phyloP scores from a whole-genome alignment of 1,140 invertebrate genomes.

The Ladona fulva region DNA sequence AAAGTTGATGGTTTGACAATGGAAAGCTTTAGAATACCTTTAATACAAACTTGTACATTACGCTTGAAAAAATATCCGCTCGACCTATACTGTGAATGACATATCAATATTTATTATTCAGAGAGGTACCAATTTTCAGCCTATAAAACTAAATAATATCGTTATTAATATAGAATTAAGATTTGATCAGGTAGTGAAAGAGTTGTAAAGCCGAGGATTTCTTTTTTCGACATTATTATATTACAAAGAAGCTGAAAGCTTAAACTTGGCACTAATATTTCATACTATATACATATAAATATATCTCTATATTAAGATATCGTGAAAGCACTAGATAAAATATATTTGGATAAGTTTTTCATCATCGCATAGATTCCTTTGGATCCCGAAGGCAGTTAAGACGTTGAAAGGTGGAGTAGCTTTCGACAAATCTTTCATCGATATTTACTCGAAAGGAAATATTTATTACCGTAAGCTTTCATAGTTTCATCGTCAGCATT shows the following conservation, averaged over 20 bases:
- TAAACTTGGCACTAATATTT: conserved; percentile 7
- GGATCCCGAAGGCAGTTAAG: not conserved
- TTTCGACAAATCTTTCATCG: not conserved
- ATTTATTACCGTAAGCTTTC: too few species aligned
- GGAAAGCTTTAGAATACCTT: not conserved
- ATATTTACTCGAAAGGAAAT: not conserved
- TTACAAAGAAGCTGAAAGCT: not conserved
- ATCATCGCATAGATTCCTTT: not conserved
- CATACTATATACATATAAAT: not conserved
- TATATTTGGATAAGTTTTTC: conserved; percentile 4
- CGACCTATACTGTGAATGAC: not conserved
- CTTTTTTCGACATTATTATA: not conserved
- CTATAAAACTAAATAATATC: conserved; percentile 11
- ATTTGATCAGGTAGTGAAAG: conserved; percentile 1
- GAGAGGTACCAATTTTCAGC: not conserved
- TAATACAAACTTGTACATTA: not conserved
- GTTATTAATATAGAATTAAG: not conserved
- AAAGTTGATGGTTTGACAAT: not conserved
- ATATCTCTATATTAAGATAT: not conserved
- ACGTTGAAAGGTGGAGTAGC: not conserved
- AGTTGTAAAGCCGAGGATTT: not conserved
- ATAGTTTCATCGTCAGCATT: too few species aligned
- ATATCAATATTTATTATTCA: conserved; percentile 6
- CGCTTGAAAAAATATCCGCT: not conserved
- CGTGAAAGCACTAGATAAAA: conserved; percentile 1